Base-by-base conservation (phyloP, 2,888 invertebrate genomes). In the Antheraea assamensis region DNA sequence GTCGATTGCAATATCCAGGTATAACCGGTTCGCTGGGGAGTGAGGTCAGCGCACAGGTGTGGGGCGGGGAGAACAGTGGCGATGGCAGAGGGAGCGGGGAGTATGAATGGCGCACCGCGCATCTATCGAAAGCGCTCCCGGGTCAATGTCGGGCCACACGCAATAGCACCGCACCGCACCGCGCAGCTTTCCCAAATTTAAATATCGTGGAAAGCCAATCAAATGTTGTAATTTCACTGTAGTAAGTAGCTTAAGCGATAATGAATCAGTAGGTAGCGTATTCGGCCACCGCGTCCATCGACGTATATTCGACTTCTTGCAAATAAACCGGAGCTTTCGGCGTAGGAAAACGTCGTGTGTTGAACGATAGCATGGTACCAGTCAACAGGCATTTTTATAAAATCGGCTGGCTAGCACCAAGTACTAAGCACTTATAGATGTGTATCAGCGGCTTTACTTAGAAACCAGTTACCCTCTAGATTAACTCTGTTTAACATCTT, bases 81-180 rank as follows among this genome's bases (percentile, higher is more conserved):
- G 74, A 76, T 72, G 71, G 74, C 70, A 77, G 77, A 76, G 74
- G 77, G 74, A 77, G 76, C 72, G 76, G 76, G 81, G 82, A 77
- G 81, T 81, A 85, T 88, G 89, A 88, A 89, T 90, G 90, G 89
- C 89, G 90, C 87, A 90, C 86, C 87, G 52, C 66, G 27, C 55
- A 68, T 66, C 35, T 31, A 78, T 75, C 75, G 75, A 76, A 81
- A 75, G 82, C 87, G 84, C 85, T 85, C 82, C 80, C 86, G 84
- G 90, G 91, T 91, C 91, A 91, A 90, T 91, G 90, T 88, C 90
- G 87, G 87, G 90, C 81, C 83, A 73, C 52, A 52, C 68, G 68
- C 47, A 49, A 49, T 13, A 49, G 17, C 42, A 42, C 49, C 55
- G 24, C 21, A 24, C 13, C 58, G 58, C 58, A 8, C 10, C 24